phyloP scores from a whole-genome alignment of 2,888 invertebrate species.

The Tenthredo notha region DNA sequence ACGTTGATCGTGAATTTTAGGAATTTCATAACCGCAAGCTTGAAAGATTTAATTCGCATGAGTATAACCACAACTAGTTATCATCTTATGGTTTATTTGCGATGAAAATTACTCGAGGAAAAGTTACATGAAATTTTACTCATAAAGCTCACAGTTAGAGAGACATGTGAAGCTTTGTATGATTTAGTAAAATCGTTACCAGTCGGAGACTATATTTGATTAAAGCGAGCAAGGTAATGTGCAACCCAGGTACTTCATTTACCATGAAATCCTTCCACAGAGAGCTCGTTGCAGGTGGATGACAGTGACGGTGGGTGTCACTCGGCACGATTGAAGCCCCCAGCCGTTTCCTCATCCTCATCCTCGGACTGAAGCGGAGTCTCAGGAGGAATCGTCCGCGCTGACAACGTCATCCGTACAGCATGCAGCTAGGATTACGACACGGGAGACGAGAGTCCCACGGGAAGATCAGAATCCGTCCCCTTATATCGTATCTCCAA shows the following conservation, averaged over 20 bases:
- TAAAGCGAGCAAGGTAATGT: not conserved
- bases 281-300: not conserved
- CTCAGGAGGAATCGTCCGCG: conserved; percentile 40
- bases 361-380: conserved; percentile 8
- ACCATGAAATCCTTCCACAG: not conserved
- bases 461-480: conserved; percentile 42
- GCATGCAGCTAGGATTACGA: conserved; percentile 42
- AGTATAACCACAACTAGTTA: not conserved
- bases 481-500: conserved; percentile 31
- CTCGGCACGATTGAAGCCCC: conserved; percentile 24
- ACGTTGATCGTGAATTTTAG: not conserved
- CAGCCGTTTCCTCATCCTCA: conserved; percentile 31
- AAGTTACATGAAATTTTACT: not conserved
- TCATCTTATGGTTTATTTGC: not conserved
- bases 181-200: not conserved
- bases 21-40: not conserved
- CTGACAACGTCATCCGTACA: conserved; percentile 45
- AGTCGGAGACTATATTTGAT: not conserved
- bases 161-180: not conserved
- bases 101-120: not conserved
- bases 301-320: conserved; percentile 24
- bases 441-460: conserved; percentile 26
- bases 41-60: not conserved
- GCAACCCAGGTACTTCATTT: not conserved
- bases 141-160: not conserved